Percentiles rank a stretch among this genome's conserved stretches.
Conservation (phyloP, 35 echinoderm and acorn worm genomes). For the Ophiothrix spiculata region DNA sequence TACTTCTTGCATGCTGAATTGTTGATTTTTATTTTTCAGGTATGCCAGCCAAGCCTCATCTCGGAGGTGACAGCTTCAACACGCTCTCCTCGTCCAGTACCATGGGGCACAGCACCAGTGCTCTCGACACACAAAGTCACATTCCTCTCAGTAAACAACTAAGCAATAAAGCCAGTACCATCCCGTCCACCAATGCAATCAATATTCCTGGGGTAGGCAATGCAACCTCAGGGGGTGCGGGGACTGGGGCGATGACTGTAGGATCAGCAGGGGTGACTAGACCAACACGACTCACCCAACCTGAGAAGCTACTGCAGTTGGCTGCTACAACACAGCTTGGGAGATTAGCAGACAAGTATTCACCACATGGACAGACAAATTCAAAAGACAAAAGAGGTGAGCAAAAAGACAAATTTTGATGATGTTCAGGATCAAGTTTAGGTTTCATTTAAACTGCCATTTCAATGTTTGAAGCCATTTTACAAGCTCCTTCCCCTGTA, state of each 20-base stretch:
- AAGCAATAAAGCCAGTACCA: neutral
- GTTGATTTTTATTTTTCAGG: neutral
- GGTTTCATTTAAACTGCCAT: too few relatives aligned
- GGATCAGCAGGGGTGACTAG: neutral
- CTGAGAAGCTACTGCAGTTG: slow-evolving; percentile 20
- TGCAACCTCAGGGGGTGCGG: neutral
- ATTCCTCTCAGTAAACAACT: neutral
- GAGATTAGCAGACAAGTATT: neutral
- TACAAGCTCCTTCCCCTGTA: too few relatives aligned
- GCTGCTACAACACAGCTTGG: slow-evolving; percentile 12
- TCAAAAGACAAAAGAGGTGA: neutral
- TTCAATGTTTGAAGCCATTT: too few relatives aligned
- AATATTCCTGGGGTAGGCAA: neutral
- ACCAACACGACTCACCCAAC: slow-evolving; percentile 21
- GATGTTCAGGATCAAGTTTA: too few relatives aligned
- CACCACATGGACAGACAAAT: neutral
- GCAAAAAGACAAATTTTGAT: too few relatives aligned
- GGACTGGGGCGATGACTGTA: neutral
- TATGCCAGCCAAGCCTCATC: neutral
- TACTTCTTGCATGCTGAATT: too few relatives aligned
- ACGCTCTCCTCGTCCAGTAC: neutral
- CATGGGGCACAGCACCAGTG: neutral
- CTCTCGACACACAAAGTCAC: neutral
- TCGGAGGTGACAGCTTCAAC: neutral
- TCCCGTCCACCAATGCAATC: neutral